phyloP scores from a whole-genome alignment of 2,888 invertebrate species.

The Oscheius myriophilus region DNA sequence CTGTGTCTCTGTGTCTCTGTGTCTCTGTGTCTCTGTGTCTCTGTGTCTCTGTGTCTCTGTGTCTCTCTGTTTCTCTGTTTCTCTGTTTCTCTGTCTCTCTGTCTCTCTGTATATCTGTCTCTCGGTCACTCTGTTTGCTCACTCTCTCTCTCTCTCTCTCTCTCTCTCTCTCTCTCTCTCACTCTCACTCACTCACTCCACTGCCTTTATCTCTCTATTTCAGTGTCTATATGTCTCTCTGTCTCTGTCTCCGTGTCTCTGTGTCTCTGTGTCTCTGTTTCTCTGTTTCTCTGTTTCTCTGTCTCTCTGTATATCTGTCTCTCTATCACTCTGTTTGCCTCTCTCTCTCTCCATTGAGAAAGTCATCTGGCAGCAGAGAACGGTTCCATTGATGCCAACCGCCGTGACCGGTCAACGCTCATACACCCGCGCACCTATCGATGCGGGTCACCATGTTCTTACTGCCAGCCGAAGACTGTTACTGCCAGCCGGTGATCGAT shows the following conservation, averaged over 20 bases:
- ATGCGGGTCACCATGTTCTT: too few relatives aligned
- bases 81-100: conserved; percentile 9
- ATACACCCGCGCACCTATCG: too few relatives aligned
- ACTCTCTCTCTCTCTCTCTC: neutral
- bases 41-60: neutral
- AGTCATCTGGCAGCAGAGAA: too few relatives aligned
- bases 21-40: neutral
- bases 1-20: too few relatives aligned
- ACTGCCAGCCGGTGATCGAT: too few relatives aligned
- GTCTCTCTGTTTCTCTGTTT: neutral
- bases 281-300: neutral
- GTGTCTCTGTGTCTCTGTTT: neutral
- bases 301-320: neutral
- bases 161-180: neutral
- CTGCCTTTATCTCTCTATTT: neutral
- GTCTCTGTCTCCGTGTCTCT: neutral
- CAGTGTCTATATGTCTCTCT: neutral
- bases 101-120: neutral
- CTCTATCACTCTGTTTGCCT: too few relatives aligned
- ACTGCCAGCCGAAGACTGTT: too few relatives aligned
- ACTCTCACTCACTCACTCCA: neutral
- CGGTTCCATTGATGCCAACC: too few relatives aligned
- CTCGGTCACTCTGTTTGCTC: neutral
- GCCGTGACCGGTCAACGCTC: too few relatives aligned
- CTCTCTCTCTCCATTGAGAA: too few relatives aligned